phyloP scores from a whole-genome alignment of 2,888 invertebrate genomes.

The Saturnia japonica region DNA sequence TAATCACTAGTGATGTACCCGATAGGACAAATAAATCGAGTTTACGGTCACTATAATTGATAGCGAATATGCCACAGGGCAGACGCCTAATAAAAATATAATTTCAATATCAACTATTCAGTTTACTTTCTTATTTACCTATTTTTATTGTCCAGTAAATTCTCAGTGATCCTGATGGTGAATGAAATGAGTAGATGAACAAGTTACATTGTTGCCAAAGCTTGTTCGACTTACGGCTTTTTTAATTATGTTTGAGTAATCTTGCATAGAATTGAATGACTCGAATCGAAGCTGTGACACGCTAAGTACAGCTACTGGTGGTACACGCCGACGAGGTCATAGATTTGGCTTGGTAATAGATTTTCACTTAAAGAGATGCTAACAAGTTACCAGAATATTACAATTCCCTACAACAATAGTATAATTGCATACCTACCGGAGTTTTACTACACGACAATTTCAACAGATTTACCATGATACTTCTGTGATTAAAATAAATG shows the following conservation, averaged over 20 bases:
- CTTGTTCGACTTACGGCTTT: too few species aligned
- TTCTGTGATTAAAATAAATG: too few species aligned
- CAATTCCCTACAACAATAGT: too few species aligned
- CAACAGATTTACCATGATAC: too few species aligned
- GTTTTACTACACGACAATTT: too few species aligned
- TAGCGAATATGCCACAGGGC: background rate
- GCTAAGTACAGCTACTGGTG: background rate
- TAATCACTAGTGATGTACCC: constrained; percentile 17
- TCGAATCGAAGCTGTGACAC: background rate
- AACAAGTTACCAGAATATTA: too few species aligned
- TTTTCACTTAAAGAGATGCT: too few species aligned
- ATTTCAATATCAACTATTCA: background rate
- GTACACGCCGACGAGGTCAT: too few species aligned
- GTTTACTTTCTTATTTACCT: background rate
- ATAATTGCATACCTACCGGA: too few species aligned
- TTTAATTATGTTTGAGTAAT: too few species aligned
- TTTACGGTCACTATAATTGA: background rate
- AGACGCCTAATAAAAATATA: background rate
- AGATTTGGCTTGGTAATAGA: background rate
- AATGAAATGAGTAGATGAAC: background rate
- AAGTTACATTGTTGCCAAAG: too few species aligned
- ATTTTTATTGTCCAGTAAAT: background rate
- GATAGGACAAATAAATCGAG: background rate
- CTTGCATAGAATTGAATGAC: too few species aligned
- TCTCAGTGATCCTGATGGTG: background rate